Evolutionary conservation across 2,113 vertebrate species (phyloP).

Genomic region (Hippocampus abdominalis): DNA sequence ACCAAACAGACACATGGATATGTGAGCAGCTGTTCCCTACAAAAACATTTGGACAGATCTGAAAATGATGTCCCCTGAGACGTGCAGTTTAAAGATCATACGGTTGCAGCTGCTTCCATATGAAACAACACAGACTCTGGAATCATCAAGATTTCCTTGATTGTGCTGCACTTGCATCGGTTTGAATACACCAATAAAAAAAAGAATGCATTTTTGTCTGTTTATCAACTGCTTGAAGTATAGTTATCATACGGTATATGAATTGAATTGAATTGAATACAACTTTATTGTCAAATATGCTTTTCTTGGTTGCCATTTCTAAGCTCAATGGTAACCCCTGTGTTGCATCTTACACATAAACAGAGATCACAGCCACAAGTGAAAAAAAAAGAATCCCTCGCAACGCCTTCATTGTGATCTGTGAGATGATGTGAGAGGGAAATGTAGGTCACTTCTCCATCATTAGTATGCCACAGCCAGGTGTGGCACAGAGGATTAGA

Average conservation of each 20-base stretch:
- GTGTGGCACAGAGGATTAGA: slow-evolving; percentile 63
- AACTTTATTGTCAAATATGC: too few species aligned
- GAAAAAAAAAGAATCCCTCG: slow-evolving; percentile 11
- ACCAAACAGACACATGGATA: background rate
- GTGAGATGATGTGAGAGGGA: slow-evolving; percentile 26
- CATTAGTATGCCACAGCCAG: slow-evolving; percentile 64
- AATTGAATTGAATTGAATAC: too few species aligned
- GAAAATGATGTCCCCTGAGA: slow-evolving; percentile 41
- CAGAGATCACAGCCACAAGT: slow-evolving; percentile 3
- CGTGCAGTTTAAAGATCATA: slow-evolving; percentile 25
- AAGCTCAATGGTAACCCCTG: background rate
- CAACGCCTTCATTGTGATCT: slow-evolving; percentile 20
- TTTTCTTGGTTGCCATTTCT: background rate
- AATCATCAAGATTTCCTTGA: background rate
- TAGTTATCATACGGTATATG: background rate
- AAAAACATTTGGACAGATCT: slow-evolving; percentile 18
- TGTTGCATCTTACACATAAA: slow-evolving; percentile 3
- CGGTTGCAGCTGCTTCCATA: slow-evolving; percentile 9
- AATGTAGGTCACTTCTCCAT: slow-evolving; percentile 61
- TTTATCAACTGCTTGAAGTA: background rate
- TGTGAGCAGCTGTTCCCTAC: slow-evolving; percentile 37
- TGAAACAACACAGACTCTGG: slow-evolving; percentile 6
- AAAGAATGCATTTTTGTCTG: slow-evolving; percentile 9
- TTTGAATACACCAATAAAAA: slow-evolving; percentile 31
- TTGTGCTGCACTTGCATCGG: slow-evolving; percentile 6